phyloP scores from a whole-genome alignment of 1,140 invertebrate genomes.

The Xylocopa sonorina region DNA sequence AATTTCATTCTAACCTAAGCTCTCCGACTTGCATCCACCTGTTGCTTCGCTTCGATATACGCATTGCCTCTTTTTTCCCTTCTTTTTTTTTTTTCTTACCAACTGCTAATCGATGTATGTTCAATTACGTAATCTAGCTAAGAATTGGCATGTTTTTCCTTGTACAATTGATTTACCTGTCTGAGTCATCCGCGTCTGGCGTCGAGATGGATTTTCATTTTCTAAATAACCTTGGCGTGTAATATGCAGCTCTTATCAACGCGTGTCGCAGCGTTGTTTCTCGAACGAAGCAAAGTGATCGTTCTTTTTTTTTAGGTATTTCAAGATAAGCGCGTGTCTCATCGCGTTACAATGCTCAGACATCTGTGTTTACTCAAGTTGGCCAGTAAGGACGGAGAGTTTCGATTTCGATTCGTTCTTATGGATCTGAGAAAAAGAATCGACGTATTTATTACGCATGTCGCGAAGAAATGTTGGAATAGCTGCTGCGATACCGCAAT shows the following conservation, averaged over 20 bases:
- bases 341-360: slow-evolving; percentile 12
- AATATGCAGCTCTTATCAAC: neutral
- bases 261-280: neutral
- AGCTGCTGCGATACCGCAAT: neutral
- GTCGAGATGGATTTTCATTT: neutral
- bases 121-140: neutral
- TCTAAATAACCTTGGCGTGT: neutral
- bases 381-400: slow-evolving; percentile 23
- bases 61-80: neutral
- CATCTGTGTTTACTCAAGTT: slow-evolving; percentile 52
- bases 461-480: neutral
- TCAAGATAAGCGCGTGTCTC: slow-evolving; percentile 20
- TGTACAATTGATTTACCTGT: neutral
- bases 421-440: neutral
- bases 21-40: neutral
- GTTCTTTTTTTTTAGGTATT: neutral
- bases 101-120: neutral
- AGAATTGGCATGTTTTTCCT: neutral
- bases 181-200: neutral
- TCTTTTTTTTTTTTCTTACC: no score
- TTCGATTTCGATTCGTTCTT: slow-evolving; percentile 13
- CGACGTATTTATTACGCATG: neutral
- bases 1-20: neutral
- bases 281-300: neutral
- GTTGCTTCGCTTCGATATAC: neutral